Evolutionary conservation across 2,113 vertebrate species (phyloP).

Genomic region (Pandion haliaetus): DNA sequence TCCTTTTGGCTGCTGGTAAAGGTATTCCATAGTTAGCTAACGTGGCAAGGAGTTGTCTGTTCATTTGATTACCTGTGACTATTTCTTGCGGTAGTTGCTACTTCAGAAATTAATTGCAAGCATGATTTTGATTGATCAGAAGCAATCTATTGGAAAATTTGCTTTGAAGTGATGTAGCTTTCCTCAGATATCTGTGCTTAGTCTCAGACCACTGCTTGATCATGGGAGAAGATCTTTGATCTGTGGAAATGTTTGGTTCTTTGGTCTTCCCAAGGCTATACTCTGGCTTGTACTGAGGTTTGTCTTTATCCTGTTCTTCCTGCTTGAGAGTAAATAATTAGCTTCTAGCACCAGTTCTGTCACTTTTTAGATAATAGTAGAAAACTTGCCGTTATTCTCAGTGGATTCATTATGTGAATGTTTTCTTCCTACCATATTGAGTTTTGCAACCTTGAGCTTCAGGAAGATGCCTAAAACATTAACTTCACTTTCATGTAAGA

Average conservation of each 20-base stretch:
- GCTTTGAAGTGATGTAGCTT: not conserved
- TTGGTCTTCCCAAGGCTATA: not conserved
- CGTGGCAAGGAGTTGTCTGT: not conserved
- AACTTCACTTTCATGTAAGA: not conserved
- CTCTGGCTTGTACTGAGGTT: not conserved
- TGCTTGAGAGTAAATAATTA: not conserved
- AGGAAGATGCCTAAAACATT: not conserved
- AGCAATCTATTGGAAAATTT: not conserved
- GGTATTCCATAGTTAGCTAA: not conserved
- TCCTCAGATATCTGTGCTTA: not conserved
- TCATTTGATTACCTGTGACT: not conserved
- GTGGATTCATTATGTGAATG: not conserved
- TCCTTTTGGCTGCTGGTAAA: not conserved
- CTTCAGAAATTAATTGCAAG: not conserved
- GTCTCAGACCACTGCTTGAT: not conserved
- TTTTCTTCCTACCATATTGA: not conserved
- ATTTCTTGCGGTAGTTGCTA: not conserved
- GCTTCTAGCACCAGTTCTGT: not conserved
- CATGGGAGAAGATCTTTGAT: not conserved
- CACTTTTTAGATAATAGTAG: not conserved
- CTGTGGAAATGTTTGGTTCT: not conserved
- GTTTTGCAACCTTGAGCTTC: not conserved
- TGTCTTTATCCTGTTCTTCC: not conserved
- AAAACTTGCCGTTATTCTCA: not conserved
- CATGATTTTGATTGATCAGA: not conserved